Base-by-base conservation (phyloP, 2,888 invertebrate species). In the Eubasilissa splendida region DNA sequence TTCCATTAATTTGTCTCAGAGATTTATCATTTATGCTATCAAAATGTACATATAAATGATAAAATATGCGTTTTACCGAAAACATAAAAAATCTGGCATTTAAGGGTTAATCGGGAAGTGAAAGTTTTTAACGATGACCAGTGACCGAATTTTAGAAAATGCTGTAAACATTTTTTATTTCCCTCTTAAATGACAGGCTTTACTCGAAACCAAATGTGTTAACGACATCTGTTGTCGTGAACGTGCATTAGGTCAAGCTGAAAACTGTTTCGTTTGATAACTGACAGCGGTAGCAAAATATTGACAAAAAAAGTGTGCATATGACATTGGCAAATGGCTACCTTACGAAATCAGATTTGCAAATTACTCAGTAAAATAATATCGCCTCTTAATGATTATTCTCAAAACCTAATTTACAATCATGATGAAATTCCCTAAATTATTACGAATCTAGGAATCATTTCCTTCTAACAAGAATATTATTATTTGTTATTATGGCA, bases 401-500 rank as follows among this genome's bases (percentile, higher is more conserved):
- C 68, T 22, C 7, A 4, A 10, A 33, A 63, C 10, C 9, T 33
- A 42, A 5, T 7, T 42, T 42, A 5, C 42, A 42, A 22, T 42
- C 42, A 42, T 4, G 7, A 42, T 42, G 7, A 42, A 42, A 42
- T 42, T 42, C 42, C 7, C 42, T 2, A 42, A 42, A 42, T 42
- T 42, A 42, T 42, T 42, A 42, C 42, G 42, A 42, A 42, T 7
- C 42, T 42, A 42, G 7, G 42, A 66, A 66, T 10, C 66, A 12
- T 42, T 31, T 50, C 66, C 50, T 22, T 42, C 52, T 58, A 54
- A 22, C 65, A 52, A 65, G 33, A 68, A 73, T 56, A 73, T 73
- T 71, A 56, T 77, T 77, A 77, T 76, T 42, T 42, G 42, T 42
- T 76, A 76, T 77, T 71, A 59, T 76, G 80, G 80, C 70, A 70